Conservation (phyloP, 2,888 invertebrate genomes). For the Catocala sponsa region DNA sequence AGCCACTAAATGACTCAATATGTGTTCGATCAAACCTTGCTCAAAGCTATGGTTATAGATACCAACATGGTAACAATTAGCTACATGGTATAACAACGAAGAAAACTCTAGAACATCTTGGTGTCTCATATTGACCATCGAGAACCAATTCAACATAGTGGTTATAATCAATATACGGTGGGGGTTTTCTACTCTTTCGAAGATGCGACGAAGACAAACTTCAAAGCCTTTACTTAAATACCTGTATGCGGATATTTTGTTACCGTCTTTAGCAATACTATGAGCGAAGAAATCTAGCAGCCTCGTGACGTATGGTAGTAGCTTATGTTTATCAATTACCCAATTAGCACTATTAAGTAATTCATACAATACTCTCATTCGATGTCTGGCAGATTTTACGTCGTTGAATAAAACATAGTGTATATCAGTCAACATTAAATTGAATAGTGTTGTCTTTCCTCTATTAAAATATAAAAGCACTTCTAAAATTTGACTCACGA, state of each 20-base stretch:
- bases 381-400: slow-evolving; percentile 71
- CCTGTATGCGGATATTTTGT: slow-evolving; percentile 57
- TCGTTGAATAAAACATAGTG: slow-evolving; percentile 65
- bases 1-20: slow-evolving; percentile 79
- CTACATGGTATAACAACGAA: slow-evolving; percentile 84
- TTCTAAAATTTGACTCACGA: slow-evolving; percentile 69
- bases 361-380: slow-evolving; percentile 83
- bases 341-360: slow-evolving; percentile 80
- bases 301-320: slow-evolving; percentile 73
- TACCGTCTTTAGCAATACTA: slow-evolving; percentile 64
- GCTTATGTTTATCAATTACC: slow-evolving; percentile 73
- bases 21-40: slow-evolving; percentile 77
- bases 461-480: slow-evolving; percentile 65
- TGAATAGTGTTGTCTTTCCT: slow-evolving; percentile 64
- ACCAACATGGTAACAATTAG: slow-evolving; percentile 76
- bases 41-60: slow-evolving; percentile 78
- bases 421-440: slow-evolving; percentile 70
- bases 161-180: slow-evolving; percentile 82
- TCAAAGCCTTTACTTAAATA: slow-evolving; percentile 84
- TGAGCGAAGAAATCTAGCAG: slow-evolving; percentile 82
- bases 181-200: slow-evolving; percentile 79
- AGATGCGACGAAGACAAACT: slow-evolving; percentile 84
- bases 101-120: slow-evolving; percentile 86
- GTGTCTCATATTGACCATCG: slow-evolving; percentile 70
- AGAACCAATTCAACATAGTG: slow-evolving; percentile 84